Conservation (phyloP, 64 coral and sea anemone genomes). For the Exaiptasia diaphana region DNA sequence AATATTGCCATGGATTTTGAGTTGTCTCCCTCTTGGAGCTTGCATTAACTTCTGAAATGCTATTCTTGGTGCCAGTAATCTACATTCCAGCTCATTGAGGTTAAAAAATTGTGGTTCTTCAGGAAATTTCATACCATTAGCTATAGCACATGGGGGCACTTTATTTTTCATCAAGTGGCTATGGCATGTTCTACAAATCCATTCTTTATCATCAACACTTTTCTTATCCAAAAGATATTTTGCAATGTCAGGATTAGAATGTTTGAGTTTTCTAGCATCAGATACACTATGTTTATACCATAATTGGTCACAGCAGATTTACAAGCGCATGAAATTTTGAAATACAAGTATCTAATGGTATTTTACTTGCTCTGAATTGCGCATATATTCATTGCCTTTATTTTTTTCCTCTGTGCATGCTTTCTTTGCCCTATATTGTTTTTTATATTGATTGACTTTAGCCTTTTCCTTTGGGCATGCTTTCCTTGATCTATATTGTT, state of each 20-base stretch:
- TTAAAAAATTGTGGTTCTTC: background rate
- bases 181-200: slow-evolving; percentile 19
- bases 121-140: slow-evolving; percentile 3
- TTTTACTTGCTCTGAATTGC: no score
- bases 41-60: slow-evolving; percentile 46
- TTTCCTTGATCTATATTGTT: background rate
- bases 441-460: background rate
- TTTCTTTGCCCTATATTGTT: background rate
- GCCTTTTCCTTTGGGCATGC: background rate
- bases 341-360: background rate
- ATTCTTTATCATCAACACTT: background rate
- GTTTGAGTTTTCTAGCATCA: background rate
- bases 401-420: no score
- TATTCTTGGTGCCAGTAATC: slow-evolving; percentile 32
- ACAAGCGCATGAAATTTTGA: background rate
- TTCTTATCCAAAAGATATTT: background rate
- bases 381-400: no score
- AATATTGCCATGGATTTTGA: slow-evolving; percentile 33
- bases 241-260: background rate
- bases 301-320: background rate
- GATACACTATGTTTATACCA: background rate
- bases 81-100: slow-evolving; percentile 65
- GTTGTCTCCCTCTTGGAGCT: slow-evolving; percentile 13
- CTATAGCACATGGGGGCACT: background rate
- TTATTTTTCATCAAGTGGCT: background rate